These are phyloP conservation scores for Heterotis niloticus DNA, from an alignment of 2,113 vertebrate species.

Conservation along the genomic window DNA sequence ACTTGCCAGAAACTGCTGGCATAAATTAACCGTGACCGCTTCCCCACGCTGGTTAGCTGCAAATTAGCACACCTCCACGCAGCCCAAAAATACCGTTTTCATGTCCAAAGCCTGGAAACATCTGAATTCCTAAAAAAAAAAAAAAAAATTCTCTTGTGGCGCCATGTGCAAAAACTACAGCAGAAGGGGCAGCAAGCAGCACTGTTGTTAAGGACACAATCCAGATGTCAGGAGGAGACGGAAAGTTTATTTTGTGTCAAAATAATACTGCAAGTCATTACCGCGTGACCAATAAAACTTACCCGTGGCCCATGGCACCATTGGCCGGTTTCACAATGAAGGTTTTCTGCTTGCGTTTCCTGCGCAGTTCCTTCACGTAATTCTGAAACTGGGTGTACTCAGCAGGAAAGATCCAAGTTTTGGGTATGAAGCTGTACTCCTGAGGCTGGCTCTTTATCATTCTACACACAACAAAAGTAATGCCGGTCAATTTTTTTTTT, in stretches of 20 bases:
- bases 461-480: conserved; percentile 56
- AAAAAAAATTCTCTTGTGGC: too few species aligned
- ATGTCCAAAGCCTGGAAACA: neutral
- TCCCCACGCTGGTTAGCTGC: conserved; percentile 51
- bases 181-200: too few species aligned
- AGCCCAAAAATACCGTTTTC: conserved; percentile 9
- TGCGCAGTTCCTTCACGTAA: conserved; percentile 90
- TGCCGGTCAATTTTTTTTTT: neutral
- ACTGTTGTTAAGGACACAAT: too few species aligned
- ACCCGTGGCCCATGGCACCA: conserved; percentile 98
- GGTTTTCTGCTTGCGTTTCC: conserved; percentile 92
- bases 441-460: conserved; percentile 94
- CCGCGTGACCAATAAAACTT: too few species aligned
- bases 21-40: conserved; percentile 38
- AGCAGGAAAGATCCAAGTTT: conserved; percentile 94
- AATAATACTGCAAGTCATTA: too few species aligned
- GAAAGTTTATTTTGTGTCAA: too few species aligned
- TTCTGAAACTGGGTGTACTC: conserved; percentile 97
- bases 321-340: conserved; percentile 97
- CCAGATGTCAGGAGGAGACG: too few species aligned
- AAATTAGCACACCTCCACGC: conserved; percentile 46
- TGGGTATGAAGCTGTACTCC: conserved; percentile 93
- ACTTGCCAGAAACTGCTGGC: conserved; percentile 56
- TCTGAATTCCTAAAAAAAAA: too few species aligned
- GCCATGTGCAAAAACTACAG: too few species aligned